Evolutionary conservation across 2,113 vertebrate genomes (phyloP), one percentile per base, ranked within the genome.

Genomic region (Engystomops pustulosus): DNA sequence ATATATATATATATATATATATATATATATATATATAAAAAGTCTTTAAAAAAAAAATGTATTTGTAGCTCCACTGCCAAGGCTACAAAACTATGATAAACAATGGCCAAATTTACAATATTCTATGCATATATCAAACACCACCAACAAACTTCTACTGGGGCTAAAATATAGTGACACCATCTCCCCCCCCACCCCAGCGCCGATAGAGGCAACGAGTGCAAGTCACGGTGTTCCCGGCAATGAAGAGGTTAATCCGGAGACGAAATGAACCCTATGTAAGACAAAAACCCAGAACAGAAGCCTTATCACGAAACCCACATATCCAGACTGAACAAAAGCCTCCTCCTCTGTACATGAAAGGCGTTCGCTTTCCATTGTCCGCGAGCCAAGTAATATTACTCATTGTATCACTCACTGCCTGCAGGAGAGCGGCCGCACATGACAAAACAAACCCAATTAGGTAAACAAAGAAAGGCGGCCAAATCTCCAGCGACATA

Each of bases 331-430:
- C 32, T 23, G 12, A 25, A 36, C 32, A 36, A 23, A 72, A 47
- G 30, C 30, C 0, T 34, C 58, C 51, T 77, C 30, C 30, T 38
- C 14, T 55, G 49, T 77, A 77, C 45, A 77, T 62, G 76, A 79
- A 65, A 79, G 76, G 38, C 36, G 20, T 30, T 51, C 9, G n/a
- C 45, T 79, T 65, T 45, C 38, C 34, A 27, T 79, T 79, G 36
- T 45, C 36, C 47, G 9, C 27, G 32, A 55, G 74, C 74, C 49
- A 55, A 77, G 74, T 36, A 12, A 77, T 36, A 77, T 55, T 51
- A 77, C 74, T 77, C 74, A 55, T 77, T 77, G 49, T 77, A 38
- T 55, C 45, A 36, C 30, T 77, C 47, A 51, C 17, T 77, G 74
- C 49, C 45, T 77, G 74, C 45, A 38, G 74, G 74, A 77, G 36